Evolutionary conservation across 2,113 vertebrate species (phyloP).

Genomic region (Cercopithecus mona): DNA sequence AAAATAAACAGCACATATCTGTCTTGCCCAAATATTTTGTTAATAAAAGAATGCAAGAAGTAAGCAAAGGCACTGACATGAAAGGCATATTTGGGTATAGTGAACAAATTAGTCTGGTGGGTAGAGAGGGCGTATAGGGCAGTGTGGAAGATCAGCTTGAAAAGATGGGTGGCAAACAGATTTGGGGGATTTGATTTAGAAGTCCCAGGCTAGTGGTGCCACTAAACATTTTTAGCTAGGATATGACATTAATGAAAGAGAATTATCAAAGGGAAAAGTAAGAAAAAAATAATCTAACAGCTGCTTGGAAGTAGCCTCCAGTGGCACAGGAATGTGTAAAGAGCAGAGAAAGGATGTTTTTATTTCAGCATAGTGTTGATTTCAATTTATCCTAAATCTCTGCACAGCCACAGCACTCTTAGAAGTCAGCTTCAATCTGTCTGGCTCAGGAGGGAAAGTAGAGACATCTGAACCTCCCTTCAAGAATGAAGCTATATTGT

Average conservation of each 20-base stretch:
- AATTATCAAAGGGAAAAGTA: neutral
- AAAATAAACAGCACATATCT: neutral
- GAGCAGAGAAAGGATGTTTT: neutral
- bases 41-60: neutral
- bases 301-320: neutral
- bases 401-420: neutral
- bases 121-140: neutral
- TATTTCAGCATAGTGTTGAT: neutral
- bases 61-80: neutral
- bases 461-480: neutral
- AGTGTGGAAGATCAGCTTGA: neutral
- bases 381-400: neutral
- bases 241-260: neutral
- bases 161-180: neutral
- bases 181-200: neutral
- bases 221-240: neutral
- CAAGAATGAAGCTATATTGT: neutral
- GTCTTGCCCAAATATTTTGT: neutral
- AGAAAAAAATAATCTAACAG: neutral
- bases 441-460: neutral
- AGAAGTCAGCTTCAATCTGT: neutral
- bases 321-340: neutral
- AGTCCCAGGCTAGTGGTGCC: neutral
- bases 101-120: neutral
- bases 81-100: neutral